Percentiles rank a stretch among this genome's conserved stretches.
phyloP scores from a whole-genome alignment of 2,797 vertebrate species.

The Moxostoma hubbsi region DNA sequence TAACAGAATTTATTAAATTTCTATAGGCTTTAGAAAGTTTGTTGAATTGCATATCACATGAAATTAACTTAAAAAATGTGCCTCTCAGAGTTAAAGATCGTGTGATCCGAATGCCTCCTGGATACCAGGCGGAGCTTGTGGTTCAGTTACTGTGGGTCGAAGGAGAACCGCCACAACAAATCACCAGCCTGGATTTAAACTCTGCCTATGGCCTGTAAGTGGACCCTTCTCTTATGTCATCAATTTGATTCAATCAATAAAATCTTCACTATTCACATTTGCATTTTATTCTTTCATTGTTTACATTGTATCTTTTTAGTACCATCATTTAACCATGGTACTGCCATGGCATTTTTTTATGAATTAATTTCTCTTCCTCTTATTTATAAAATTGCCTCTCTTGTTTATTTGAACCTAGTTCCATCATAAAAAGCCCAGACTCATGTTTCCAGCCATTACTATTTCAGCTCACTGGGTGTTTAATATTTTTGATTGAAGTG shows the following conservation, averaged over 20 bases:
- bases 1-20: too few species aligned
- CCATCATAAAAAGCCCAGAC: too few species aligned
- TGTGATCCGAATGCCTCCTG: slow-evolving; percentile 87
- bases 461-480: background rate
- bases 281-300: too few species aligned
- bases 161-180: slow-evolving; percentile 95
- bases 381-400: too few species aligned
- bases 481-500: slow-evolving; percentile 4
- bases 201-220: slow-evolving; percentile 98
- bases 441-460: background rate
- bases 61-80: background rate
- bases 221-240: background rate
- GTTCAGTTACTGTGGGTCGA: slow-evolving; percentile 94
- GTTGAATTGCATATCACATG: too few species aligned
- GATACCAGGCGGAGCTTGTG: slow-evolving; percentile 95
- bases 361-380: too few species aligned
- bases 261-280: background rate
- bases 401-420: too few species aligned
- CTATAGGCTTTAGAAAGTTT: too few species aligned
- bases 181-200: slow-evolving; percentile 92
- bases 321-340: too few species aligned
- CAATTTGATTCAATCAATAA: background rate
- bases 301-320: background rate
- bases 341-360: too few species aligned
- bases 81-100: slow-evolving; percentile 88